These are phyloP conservation scores for Corythaixoides concolor DNA, from an alignment of 2,113 vertebrate species.

Conservation along the genomic window DNA sequence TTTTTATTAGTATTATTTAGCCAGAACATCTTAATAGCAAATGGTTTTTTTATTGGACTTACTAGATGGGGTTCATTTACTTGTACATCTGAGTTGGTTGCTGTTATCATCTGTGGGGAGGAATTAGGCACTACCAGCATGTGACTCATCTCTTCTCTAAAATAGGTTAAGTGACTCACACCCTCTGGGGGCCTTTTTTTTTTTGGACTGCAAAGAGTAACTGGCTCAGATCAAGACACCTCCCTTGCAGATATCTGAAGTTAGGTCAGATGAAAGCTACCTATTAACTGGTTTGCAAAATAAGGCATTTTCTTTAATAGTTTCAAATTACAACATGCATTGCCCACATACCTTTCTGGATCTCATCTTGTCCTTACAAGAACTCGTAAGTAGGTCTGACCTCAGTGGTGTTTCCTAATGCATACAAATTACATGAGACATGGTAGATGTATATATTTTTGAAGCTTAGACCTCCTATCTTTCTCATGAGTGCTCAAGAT, in stretches of 20 bases:
- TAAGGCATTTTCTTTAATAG: not conserved
- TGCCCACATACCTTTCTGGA: not conserved
- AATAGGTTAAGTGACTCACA: constrained; percentile 33
- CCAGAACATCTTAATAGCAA: not conserved
- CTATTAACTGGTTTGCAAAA: not conserved
- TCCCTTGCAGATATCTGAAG: not conserved
- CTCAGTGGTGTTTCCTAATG: not conserved
- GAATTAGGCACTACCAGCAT: not conserved
- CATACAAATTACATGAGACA: no score
- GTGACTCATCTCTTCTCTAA: constrained; percentile 3
- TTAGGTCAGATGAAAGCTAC: not conserved
- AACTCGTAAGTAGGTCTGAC: not conserved
- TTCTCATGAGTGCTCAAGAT: not conserved
- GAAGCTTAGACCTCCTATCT: not conserved
- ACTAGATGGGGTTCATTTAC: not conserved
- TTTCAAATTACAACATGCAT: not conserved
- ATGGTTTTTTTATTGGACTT: not conserved
- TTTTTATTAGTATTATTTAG: not conserved
- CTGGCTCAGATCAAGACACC: not conserved
- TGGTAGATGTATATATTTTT: no score
- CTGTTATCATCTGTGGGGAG: not conserved
- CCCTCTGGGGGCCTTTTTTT: not conserved
- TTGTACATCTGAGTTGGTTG: not conserved
- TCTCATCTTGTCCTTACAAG: not conserved
- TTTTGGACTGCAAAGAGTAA: not conserved